Evolutionary conservation across 2,113 vertebrate species (phyloP), one percentile per base, ranked within the genome.

Genomic region (Coreoperca whiteheadi): DNA sequence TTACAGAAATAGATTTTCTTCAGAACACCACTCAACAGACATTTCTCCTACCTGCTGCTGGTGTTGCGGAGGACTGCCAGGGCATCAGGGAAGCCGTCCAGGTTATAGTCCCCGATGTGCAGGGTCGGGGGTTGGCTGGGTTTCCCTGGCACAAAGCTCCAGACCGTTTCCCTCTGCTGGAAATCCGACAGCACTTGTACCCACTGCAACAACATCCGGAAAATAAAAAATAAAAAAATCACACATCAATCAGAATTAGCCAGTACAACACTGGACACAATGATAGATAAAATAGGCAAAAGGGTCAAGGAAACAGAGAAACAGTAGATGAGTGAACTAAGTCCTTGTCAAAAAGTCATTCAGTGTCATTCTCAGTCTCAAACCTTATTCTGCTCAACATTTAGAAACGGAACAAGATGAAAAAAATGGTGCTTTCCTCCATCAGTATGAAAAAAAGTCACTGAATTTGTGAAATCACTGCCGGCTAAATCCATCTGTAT

Each of bases 31-130:
- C 41, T 11, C 8, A 53, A 1, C 10, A 77, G 70, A 70, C 34
- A 59, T 28, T 21, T 21, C 16, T 57, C 94, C 85, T 95, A 98
- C 98, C 97, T 97, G 88, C 96, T 96, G 41, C 96, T 97, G 64
- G 95, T 96, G 89, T 99, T 98, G 85, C 67, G 95, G 10, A 99
- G 91, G 88, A 99, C 92, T 65, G 95, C 97, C 66, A 99, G 96
- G 23, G 98, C 98, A 63, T 99, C 98, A 23, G 98, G 98, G 87
- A 98, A 99, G 64, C 98, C 98, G 32, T 99, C 98, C 95, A 99
- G 96, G 93, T 99, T 99, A 93, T 99, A 99, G 94, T 99, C 98
- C 76, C 98, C 98, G 28, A 98, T 92, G 89, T 97, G 98, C 86
- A 99, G 96, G 0, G 95, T 95, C 87, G 98, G 95, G 54, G 97